Percentiles rank a stretch among this genome's conserved stretches.
These are phyloP conservation scores for Brachyhypopomus gauderio DNA, from an alignment of 2,113 vertebrate species.

Conservation along the genomic window DNA sequence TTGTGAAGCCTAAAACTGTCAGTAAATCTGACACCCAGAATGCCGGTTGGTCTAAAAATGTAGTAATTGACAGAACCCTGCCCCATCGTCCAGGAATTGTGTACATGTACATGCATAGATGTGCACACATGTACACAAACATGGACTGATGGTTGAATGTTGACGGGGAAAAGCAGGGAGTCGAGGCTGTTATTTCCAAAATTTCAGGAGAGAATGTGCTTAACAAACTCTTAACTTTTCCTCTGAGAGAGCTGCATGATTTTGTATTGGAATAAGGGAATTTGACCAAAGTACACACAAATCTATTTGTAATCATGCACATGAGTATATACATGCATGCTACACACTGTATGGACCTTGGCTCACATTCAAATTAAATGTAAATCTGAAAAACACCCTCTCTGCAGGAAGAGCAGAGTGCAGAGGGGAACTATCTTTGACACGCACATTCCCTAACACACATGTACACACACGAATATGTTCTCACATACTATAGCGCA, in stretches of 20 bases:
- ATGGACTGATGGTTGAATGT: neutral
- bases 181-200: neutral
- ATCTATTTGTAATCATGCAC: too few species aligned
- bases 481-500: neutral
- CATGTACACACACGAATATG: neutral
- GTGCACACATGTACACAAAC: neutral
- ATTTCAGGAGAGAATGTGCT: neutral
- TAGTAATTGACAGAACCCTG: neutral
- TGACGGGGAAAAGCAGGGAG: neutral
- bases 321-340: neutral
- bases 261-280: neutral
- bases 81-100: neutral
- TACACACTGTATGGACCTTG: neutral
- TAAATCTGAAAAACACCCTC: conserved; percentile 10
- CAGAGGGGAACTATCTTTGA: neutral
- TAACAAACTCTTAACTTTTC: neutral
- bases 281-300: too few species aligned
- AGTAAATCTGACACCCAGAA: neutral
- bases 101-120: conserved; percentile 4
- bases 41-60: too few species aligned
- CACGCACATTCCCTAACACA: neutral
- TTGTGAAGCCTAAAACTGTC: too few species aligned
- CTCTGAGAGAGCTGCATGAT: neutral
- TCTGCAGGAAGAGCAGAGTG: neutral
- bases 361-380: conserved; percentile 14